phyloP scores from a whole-genome alignment of 2,797 vertebrate genomes.

The Muraenolepis orangiensis region DNA sequence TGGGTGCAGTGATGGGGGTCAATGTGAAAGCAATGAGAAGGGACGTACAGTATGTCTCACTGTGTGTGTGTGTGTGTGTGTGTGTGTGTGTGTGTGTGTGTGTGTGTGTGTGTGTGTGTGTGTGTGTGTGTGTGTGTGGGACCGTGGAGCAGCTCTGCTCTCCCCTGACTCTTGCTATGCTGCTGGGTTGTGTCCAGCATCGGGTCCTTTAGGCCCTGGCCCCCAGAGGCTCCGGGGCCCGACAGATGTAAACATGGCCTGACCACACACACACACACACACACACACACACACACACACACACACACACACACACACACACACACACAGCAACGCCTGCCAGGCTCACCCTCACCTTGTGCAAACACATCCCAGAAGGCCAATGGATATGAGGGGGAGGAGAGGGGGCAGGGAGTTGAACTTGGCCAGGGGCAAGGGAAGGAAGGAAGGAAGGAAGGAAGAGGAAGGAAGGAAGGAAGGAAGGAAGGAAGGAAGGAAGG shows the following conservation, averaged over 20 bases:
- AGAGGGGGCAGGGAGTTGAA: conserved; percentile 47
- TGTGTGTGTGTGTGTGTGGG: too few species aligned
- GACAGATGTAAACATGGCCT: conserved; percentile 78
- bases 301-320: too few species aligned
- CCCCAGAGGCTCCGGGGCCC: conserved; percentile 60
- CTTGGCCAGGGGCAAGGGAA: conserved; percentile 40
- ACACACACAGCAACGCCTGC: conserved; percentile 46
- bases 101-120: too few species aligned
- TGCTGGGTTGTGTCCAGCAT: conserved; percentile 57
- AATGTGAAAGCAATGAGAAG: conserved; percentile 38
- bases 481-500: too few species aligned
- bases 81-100: too few species aligned
- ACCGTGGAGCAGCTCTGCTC: background rate
- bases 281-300: too few species aligned
- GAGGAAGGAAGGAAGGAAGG: too few species aligned
- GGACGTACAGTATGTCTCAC: conserved; percentile 10
- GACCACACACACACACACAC: conserved; percentile 68
- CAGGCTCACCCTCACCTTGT: conserved; percentile 52
- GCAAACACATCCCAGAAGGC: conserved; percentile 61
- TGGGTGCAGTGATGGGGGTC: conserved; percentile 29
- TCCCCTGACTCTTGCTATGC: conserved; percentile 33
- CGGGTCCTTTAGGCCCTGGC: conserved; percentile 50
- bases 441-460: conserved; percentile 2
- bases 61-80: too few species aligned
- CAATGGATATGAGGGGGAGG: conserved; percentile 38